These are phyloP conservation scores for Tortricodes alternella DNA, from an alignment of 2,888 invertebrate genomes.

Conservation along the genomic window DNA sequence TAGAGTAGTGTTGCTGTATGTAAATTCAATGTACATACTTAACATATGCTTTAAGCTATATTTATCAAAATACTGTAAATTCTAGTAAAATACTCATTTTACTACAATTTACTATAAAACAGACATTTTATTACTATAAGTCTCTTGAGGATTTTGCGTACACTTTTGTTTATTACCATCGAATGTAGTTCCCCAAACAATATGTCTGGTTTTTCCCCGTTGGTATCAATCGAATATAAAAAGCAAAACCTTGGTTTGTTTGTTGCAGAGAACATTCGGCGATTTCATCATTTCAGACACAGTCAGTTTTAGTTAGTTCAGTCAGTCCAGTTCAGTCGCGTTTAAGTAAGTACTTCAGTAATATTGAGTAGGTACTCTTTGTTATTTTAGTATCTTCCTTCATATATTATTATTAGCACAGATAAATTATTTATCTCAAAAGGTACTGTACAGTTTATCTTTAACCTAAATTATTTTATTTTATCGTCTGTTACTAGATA, in stretches of 20 bases:
- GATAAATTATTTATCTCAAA: too few species aligned
- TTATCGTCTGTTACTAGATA: neutral
- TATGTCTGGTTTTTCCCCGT: neutral
- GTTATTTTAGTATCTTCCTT: too few species aligned
- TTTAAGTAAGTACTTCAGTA: too few species aligned
- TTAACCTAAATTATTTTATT: neutral
- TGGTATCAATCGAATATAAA: conserved; percentile 8
- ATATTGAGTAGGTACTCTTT: too few species aligned
- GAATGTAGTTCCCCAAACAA: neutral
- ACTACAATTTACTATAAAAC: too few species aligned
- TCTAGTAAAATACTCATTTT: too few species aligned
- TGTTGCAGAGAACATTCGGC: neutral
- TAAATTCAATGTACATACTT: neutral
- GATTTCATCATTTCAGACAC: neutral
- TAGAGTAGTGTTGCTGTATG: conserved; percentile 1
- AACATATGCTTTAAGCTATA: neutral
- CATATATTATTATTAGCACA: too few species aligned
- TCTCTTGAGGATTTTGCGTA: neutral
- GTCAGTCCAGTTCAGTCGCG: too few species aligned
- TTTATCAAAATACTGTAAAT: too few species aligned
- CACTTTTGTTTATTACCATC: neutral
- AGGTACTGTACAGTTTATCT: neutral
- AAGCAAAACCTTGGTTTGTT: too few species aligned
- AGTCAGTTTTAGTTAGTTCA: neutral
- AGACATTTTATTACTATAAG: too few species aligned